Conservation (phyloP, 2,888 invertebrate genomes). For the Pedicia rivosa region DNA sequence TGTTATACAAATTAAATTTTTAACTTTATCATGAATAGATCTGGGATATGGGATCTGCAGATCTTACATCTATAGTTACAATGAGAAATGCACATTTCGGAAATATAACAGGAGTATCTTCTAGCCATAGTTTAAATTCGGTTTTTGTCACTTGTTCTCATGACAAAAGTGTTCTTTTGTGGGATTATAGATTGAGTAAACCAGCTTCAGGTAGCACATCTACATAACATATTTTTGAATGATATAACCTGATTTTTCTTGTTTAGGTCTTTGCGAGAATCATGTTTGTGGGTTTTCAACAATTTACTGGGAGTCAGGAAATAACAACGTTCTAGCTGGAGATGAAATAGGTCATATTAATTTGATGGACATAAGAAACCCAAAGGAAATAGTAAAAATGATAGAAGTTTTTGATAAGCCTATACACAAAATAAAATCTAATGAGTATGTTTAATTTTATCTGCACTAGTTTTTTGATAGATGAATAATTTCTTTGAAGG, state of each 20-base stretch:
- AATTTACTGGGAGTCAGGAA: conserved; percentile 13
- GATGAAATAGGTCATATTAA: conserved; percentile 16
- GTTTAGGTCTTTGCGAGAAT: conserved; percentile 14
- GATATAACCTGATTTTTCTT: not conserved
- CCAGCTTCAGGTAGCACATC: conserved; percentile 18
- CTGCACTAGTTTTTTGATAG: not conserved
- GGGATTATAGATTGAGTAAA: conserved; percentile 19
- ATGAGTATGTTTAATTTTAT: conserved; percentile 12
- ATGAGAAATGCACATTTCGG: conserved; percentile 17
- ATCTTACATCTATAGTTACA: conserved; percentile 15
- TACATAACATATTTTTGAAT: not conserved
- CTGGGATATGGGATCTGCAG: conserved; percentile 25
- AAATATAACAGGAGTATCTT: conserved; percentile 17
- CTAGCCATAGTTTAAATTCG: conserved; percentile 13
- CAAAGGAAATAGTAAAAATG: conserved; percentile 13
- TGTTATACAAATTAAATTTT: not conserved
- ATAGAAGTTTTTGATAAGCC: conserved; percentile 13
- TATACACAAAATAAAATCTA: conserved; percentile 15
- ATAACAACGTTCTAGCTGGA: conserved; percentile 15
- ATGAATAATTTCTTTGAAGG: conserved; percentile 9
- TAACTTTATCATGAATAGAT: conserved; percentile 14
- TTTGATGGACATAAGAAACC: conserved; percentile 14
- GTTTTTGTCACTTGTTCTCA: conserved; percentile 19
- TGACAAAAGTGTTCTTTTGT: conserved; percentile 19
- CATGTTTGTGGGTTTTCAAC: conserved; percentile 14